Percentiles rank a stretch among this genome's conserved stretches.
Conservation (phyloP, 2,113 vertebrate species). For the Colistium nudipinnis region DNA sequence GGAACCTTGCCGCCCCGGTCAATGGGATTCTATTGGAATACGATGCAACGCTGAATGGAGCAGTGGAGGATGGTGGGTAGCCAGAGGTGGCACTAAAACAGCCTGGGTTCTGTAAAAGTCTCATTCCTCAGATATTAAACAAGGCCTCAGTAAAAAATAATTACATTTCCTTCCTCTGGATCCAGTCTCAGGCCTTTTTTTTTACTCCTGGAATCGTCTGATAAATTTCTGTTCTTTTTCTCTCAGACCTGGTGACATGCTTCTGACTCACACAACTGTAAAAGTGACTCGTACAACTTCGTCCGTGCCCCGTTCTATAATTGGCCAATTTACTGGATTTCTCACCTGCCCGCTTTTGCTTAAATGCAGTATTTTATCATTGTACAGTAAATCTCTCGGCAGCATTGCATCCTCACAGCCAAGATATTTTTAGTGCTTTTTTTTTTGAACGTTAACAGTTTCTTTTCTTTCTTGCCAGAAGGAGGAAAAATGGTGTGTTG, state of each 20-base stretch:
- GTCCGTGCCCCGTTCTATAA: slow-evolving; percentile 16
- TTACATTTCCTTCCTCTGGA: slow-evolving; percentile 25
- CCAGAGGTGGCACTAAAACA: slow-evolving; percentile 47
- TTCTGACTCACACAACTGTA: slow-evolving; percentile 2
- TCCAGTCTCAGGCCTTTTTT: background rate
- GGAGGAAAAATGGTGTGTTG: background rate
- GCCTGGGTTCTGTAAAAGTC: slow-evolving; percentile 41
- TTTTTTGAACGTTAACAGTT: background rate
- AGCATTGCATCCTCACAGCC: background rate
- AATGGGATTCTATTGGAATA: slow-evolving; percentile 67
- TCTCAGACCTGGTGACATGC: background rate
- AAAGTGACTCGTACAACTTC: slow-evolving; percentile 37
- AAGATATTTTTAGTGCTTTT: background rate
- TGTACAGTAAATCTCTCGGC: background rate
- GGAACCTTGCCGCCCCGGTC: slow-evolving; percentile 44
- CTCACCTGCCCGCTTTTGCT: slow-evolving; percentile 11
- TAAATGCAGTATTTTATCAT: slow-evolving; percentile 24
- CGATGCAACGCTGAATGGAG: slow-evolving; percentile 53
- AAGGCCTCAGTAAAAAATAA: slow-evolving; percentile 38
- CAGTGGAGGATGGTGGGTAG: slow-evolving; percentile 37
- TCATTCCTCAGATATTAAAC: slow-evolving; percentile 47
- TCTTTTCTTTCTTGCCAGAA: background rate
- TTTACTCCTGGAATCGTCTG: background rate
- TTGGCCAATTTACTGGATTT: slow-evolving; percentile 14
- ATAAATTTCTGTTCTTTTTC: no score